Evolutionary conservation across 2,888 invertebrate genomes (phyloP).

Genomic region (Asteroscopus sphinx): DNA sequence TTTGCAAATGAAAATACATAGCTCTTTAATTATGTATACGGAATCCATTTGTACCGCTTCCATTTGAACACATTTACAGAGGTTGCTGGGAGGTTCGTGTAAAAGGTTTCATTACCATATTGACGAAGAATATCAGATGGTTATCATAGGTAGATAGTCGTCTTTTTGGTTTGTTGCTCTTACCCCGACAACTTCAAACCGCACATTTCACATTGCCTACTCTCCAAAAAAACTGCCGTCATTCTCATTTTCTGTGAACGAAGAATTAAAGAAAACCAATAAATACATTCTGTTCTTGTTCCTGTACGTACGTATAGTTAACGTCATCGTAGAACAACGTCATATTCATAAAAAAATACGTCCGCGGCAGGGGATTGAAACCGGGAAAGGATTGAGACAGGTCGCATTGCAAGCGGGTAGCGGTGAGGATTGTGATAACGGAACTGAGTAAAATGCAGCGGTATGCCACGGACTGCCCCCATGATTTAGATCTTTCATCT

Average conservation of each 20-base stretch:
- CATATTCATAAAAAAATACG: slow-evolving; percentile 52
- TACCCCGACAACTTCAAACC: not conserved
- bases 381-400: slow-evolving; percentile 9
- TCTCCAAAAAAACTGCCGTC: not conserved
- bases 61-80: slow-evolving; percentile 41
- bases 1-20: slow-evolving; percentile 52
- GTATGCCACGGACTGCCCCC: no score
- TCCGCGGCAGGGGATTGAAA: slow-evolving; percentile 17
- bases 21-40: slow-evolving; percentile 57
- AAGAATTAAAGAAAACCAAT: slow-evolving; percentile 13
- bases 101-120: slow-evolving; percentile 31
- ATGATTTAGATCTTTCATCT: no score
- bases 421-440: not conserved
- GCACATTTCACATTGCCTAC: slow-evolving; percentile 1
- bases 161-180: no score
- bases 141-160: no score
- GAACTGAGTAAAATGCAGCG: no score
- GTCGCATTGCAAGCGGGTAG: slow-evolving; percentile 7
- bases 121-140: slow-evolving; percentile 3
- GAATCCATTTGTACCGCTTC: slow-evolving; percentile 48
- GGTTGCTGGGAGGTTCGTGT: slow-evolving; percentile 35
- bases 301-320: slow-evolving; percentile 3
- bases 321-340: slow-evolving; percentile 29
- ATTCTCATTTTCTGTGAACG: not conserved
- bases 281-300: slow-evolving; percentile 8